phyloP scores from a whole-genome alignment of 1,140 invertebrate species.

The Pectinophora gossypiella region DNA sequence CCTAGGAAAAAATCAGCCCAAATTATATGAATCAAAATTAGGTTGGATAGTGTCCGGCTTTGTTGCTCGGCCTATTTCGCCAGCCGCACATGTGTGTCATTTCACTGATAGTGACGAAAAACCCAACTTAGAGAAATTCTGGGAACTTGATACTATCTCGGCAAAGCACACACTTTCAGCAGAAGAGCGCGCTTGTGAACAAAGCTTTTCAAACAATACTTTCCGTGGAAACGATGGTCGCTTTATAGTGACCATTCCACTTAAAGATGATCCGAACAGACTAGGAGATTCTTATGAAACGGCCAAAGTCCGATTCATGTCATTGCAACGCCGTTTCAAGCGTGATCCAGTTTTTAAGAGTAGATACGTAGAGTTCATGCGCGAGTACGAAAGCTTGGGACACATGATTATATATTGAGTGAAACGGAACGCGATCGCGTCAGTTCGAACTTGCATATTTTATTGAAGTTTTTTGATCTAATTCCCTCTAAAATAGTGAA shows the following conservation, averaged over 20 bases:
- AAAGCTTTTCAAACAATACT: slow-evolving; percentile 16
- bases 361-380: slow-evolving; percentile 32
- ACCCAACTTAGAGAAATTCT: slow-evolving; percentile 16
- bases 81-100: slow-evolving; percentile 3
- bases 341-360: slow-evolving; percentile 10
- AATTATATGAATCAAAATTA: slow-evolving; percentile 22
- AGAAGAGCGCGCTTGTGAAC: slow-evolving; percentile 18
- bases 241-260: slow-evolving; percentile 25
- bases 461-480: too few species aligned
- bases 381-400: slow-evolving; percentile 21
- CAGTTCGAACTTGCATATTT: too few species aligned
- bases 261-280: slow-evolving; percentile 16
- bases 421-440: too few species aligned
- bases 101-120: slow-evolving; percentile 1
- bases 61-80: background rate
- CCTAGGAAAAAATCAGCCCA: slow-evolving; percentile 25
- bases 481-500: too few species aligned
- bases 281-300: slow-evolving; percentile 20
- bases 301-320: slow-evolving; percentile 13
- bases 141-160: slow-evolving; percentile 19
- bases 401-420: too few species aligned
- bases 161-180: slow-evolving; percentile 12
- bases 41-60: slow-evolving; percentile 25
- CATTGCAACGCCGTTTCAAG: slow-evolving; percentile 20
- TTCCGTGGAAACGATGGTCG: slow-evolving; percentile 8